Evolutionary conservation across 1,140 invertebrate genomes (phyloP).

Genomic region (Phymastichus coffea): DNA sequence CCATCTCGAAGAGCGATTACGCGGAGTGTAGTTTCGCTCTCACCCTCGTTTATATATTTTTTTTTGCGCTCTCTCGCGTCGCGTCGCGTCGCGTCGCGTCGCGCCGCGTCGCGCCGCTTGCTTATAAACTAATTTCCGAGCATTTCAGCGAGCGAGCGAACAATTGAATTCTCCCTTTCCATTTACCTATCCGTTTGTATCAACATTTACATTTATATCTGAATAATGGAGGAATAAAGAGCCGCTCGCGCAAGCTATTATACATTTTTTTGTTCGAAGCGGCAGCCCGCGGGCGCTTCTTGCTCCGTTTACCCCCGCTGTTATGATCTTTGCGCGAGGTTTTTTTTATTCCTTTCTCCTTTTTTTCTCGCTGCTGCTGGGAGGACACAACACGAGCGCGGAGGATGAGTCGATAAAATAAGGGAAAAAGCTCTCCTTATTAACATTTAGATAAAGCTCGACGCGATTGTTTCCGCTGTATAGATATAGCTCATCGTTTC

Average conservation of each 20-base stretch:
- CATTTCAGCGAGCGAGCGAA: conserved; percentile 32
- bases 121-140: conserved; percentile 57
- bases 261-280: conserved; percentile 58
- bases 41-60: conserved; percentile 6
- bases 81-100: conserved; percentile 29
- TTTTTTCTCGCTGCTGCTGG: not conserved
- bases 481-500: no score
- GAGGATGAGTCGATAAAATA: no score
- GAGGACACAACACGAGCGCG: no score
- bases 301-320: not conserved
- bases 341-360: no score
- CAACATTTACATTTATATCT: conserved; percentile 61
- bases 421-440: conserved; percentile 36
- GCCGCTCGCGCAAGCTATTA: conserved; percentile 30
- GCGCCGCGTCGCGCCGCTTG: no score
- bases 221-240: conserved; percentile 59
- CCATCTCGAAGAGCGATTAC: conserved; percentile 6
- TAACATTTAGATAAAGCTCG: conserved; percentile 53
- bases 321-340: conserved; percentile 25
- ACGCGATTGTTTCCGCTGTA: not conserved
- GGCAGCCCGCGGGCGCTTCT: conserved; percentile 6
- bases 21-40: not conserved
- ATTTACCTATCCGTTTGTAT: conserved; percentile 60
- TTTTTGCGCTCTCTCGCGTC: conserved; percentile 34
- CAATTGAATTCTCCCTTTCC: conserved; percentile 60